Percentiles rank a stretch among this genome's conserved stretches.
phyloP scores from a whole-genome alignment of 2,888 invertebrate genomes.

The Adela reaumurella region DNA sequence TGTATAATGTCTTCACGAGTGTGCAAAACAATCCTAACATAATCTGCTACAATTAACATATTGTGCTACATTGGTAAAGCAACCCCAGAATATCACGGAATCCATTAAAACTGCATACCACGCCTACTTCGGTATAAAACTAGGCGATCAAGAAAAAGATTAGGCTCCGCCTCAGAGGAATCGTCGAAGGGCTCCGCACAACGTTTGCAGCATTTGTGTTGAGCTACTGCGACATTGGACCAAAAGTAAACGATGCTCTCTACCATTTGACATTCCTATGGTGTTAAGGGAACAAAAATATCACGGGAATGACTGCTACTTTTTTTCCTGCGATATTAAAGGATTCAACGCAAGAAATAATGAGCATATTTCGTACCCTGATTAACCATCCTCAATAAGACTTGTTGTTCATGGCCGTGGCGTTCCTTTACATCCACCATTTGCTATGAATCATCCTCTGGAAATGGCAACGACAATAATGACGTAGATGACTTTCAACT shows the following conservation, averaged over 20 bases:
- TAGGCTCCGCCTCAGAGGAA: too few species aligned
- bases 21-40: too few species aligned
- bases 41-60: too few species aligned
- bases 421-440: conserved; percentile 7
- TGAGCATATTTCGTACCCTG: conserved; percentile 8
- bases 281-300: conserved; percentile 14
- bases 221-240: conserved; percentile 12
- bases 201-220: conserved; percentile 11
- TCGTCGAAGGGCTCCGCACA: conserved; percentile 14
- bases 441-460: background rate
- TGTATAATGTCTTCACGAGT: too few species aligned
- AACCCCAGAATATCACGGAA: conserved; percentile 3
- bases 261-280: conserved; percentile 13
- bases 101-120: conserved; percentile 14
- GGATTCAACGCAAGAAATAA: conserved; percentile 12
- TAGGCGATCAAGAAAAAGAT: conserved; percentile 13
- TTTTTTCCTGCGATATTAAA: conserved; percentile 9
- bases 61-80: too few species aligned
- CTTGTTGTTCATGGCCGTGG: conserved; percentile 9
- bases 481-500: conserved; percentile 1
- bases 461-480: background rate
- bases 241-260: conserved; percentile 10
- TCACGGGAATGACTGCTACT: conserved; percentile 12
- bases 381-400: conserved; percentile 10
- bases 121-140: conserved; percentile 13